A percentile compares a stretch with the other conserved stretches of the same genome.
Evolutionary conservation across 2,113 vertebrate species (phyloP).

Genomic region (sheep (Ovis aries)): ARS-UI_Ramb_v3.0 NC_056054.1:59331501-59332000

Average conservation of each 20-base stretch:
- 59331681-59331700: background rate
- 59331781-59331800: background rate
- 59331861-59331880: background rate
- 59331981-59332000: background rate
- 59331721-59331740: background rate
- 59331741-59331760: background rate
- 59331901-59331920: background rate
- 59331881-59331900: background rate
- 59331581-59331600: background rate
- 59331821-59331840: background rate
- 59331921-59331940: background rate
- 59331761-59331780: background rate
- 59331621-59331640: background rate
- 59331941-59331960: background rate
- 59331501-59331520: background rate
- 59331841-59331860: background rate
- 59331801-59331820: background rate
- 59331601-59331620: background rate
- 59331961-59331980: background rate
- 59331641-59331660: background rate
- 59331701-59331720: background rate
- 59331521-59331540: background rate
- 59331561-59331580: background rate
- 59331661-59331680: background rate
- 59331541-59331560: background rate